Conservation (phyloP, 2,113 vertebrate species). For the Callochromis pleurospilus region DNA sequence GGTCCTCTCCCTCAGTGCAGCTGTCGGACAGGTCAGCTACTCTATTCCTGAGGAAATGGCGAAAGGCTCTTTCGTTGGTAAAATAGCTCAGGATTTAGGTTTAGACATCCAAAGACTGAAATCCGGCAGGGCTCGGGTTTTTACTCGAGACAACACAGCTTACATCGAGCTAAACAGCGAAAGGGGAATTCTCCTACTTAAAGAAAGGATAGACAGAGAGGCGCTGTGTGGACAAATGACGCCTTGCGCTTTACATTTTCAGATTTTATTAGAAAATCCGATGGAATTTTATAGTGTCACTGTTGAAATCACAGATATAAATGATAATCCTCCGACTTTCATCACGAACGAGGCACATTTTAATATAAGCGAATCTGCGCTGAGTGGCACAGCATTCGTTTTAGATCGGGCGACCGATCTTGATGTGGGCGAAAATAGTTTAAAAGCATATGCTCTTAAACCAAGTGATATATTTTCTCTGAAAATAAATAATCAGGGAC, state of each 20-base stretch:
- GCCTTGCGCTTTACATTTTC: slow-evolving; percentile 67
- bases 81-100: slow-evolving; percentile 66
- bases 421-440: slow-evolving; percentile 65
- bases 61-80: slow-evolving; percentile 67
- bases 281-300: slow-evolving; percentile 63
- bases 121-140: slow-evolving; percentile 55
- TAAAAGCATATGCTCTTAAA: slow-evolving; percentile 63
- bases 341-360: slow-evolving; percentile 39
- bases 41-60: slow-evolving; percentile 45
- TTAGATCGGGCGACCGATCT: slow-evolving; percentile 68
- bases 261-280: slow-evolving; percentile 69
- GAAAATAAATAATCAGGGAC: neutral
- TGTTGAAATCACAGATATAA: slow-evolving; percentile 67
- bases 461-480: slow-evolving; percentile 49
- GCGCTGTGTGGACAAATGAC: slow-evolving; percentile 55
- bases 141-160: slow-evolving; percentile 48
- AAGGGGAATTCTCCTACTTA: slow-evolving; percentile 47
- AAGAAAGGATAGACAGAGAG: slow-evolving; percentile 75
- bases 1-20: neutral
- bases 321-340: slow-evolving; percentile 70
- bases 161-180: slow-evolving; percentile 53
- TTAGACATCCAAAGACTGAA: slow-evolving; percentile 49
- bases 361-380: slow-evolving; percentile 59
- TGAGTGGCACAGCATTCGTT: slow-evolving; percentile 55
- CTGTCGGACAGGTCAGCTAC: slow-evolving; percentile 40